Evolutionary conservation across 2,888 invertebrate species (phyloP).

Genomic region (Bellardia pandia): DNA sequence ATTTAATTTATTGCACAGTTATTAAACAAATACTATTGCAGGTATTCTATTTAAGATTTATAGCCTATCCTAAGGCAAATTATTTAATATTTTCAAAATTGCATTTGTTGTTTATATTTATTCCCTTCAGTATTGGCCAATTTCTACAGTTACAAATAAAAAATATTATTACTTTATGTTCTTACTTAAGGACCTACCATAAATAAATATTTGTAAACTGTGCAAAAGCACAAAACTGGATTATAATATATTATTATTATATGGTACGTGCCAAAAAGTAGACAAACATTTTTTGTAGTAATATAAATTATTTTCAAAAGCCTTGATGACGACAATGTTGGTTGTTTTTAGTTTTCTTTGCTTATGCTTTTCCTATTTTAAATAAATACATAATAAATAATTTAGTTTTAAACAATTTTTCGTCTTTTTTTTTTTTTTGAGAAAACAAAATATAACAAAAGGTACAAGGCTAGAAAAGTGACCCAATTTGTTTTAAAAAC

Average conservation of each 20-base stretch:
- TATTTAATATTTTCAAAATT: conserved; percentile 14
- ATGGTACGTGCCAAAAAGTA: conserved; percentile 36
- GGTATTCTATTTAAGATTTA: conserved; percentile 24
- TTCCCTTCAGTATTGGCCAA: conserved; percentile 16
- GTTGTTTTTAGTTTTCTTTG: not conserved
- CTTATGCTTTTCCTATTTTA: not conserved
- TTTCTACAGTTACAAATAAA: not conserved
- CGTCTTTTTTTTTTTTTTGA: not conserved
- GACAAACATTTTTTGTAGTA: not conserved
- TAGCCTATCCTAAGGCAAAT: conserved; percentile 39
- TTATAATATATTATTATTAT: not conserved
- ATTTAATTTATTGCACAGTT: not conserved
- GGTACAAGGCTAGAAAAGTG: not conserved
- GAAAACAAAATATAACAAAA: not conserved
- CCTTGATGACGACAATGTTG: conserved; percentile 22
- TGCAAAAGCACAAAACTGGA: not conserved
- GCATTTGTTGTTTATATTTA: not conserved
- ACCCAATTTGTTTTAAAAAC: not conserved
- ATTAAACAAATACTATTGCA: not conserved
- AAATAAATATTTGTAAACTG: conserved; percentile 24
- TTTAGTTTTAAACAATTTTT: not conserved
- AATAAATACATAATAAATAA: conserved; percentile 24
- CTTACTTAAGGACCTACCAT: conserved; percentile 22
- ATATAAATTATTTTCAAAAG: conserved; percentile 17
- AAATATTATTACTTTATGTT: conserved; percentile 1